Evolutionary conservation across 1,140 invertebrate species (phyloP).

Genomic region (Magallana ariakensis): DNA sequence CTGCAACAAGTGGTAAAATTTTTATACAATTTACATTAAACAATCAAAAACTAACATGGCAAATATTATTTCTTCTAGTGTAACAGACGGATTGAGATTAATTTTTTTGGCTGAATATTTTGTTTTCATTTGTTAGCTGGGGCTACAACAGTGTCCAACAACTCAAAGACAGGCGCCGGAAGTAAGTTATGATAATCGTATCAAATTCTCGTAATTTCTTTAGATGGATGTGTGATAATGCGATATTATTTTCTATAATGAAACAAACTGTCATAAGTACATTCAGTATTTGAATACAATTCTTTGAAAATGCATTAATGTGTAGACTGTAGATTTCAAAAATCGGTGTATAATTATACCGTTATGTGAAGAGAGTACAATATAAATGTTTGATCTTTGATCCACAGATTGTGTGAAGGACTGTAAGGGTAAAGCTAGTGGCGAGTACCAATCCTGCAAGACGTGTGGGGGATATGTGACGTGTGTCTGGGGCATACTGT

Average conservation of each 20-base stretch:
- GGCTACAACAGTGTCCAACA: neutral
- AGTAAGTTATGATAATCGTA: neutral
- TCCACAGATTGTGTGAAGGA: constrained; percentile 59
- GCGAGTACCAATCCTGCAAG: constrained; percentile 68
- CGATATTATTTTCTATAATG: no score
- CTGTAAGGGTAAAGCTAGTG: constrained; percentile 59
- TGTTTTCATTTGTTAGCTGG: neutral
- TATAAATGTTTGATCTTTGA: no score
- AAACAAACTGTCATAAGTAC: no score
- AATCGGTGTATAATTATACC: no score
- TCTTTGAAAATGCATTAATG: no score
- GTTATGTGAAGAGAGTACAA: neutral
- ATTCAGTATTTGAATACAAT: no score
- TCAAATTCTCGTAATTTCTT: no score
- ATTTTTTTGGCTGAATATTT: neutral
- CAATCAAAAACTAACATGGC: neutral
- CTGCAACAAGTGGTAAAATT: constrained; percentile 2
- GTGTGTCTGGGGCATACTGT: constrained; percentile 62
- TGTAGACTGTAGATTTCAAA: neutral
- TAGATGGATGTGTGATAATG: no score
- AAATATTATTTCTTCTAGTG: neutral
- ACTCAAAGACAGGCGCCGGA: neutral
- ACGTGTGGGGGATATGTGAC: constrained; percentile 63
- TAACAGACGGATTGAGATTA: neutral
- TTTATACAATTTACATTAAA: neutral